Evolutionary conservation across 1,140 invertebrate species (phyloP).

Genomic region (Manduca sexta): DNA sequence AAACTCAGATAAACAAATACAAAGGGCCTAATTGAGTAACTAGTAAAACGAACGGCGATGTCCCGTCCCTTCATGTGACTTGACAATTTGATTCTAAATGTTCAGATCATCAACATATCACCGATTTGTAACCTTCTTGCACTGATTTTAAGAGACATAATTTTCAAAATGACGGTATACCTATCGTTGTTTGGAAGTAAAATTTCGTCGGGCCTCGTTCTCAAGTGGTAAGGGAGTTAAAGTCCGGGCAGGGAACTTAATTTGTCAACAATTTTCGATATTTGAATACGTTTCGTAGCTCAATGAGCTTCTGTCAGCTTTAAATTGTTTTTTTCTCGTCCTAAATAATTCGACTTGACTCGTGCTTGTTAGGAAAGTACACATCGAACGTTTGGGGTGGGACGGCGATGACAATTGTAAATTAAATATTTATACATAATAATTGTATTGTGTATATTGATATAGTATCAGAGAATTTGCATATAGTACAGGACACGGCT

Average conservation of each 20-base stretch:
- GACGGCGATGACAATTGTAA: background rate
- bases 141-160: no score
- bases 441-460: no score
- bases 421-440: background rate
- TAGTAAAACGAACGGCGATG: constrained; percentile 70
- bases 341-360: constrained; percentile 43
- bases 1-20: constrained; percentile 73
- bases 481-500: background rate
- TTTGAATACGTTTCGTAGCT: constrained; percentile 71
- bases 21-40: constrained; percentile 74
- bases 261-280: constrained; percentile 73
- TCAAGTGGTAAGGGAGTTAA: constrained; percentile 68
- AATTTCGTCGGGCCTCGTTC: constrained; percentile 61
- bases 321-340: constrained; percentile 61
- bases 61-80: constrained; percentile 57
- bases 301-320: constrained; percentile 67
- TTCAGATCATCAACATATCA: no score
- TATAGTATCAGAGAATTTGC: no score
- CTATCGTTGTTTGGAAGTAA: constrained; percentile 25
- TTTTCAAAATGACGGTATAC: no score
- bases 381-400: constrained; percentile 6
- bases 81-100: constrained; percentile 16
- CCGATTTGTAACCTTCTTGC: no score
- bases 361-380: constrained; percentile 24
- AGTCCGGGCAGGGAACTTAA: constrained; percentile 65